Evolutionary conservation across 2,113 vertebrate genomes (phyloP), one percentile per base, ranked within the genome.

Genomic region (Dendropsophus ebraccatus): DNA sequence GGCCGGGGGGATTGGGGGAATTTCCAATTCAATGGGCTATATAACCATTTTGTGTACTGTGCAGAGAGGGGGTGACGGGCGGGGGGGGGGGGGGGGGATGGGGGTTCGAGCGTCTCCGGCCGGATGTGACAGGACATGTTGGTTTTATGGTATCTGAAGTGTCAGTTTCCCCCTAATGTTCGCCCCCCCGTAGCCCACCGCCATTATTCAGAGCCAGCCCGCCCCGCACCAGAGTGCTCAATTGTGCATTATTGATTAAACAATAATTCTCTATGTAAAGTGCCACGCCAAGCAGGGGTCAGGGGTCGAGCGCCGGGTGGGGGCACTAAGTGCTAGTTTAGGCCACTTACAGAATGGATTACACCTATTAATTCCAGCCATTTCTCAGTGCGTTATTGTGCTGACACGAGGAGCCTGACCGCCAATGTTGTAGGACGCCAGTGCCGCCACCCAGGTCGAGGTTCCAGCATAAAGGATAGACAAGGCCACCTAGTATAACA

Each of bases 11-110:
- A 8, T 3, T 41, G 49, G 28, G 25, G 49, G 11, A 13, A 88
- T 89, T 72, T 37, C 0, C 75, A 88, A 85, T 87, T 67, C 35
- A 84, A 85, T 92, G 91, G 91, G 37, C 54, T 56, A 16, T 83
- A 21, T 79, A 37, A 41, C 47, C 81, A 60, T 78, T 85, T 85
- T 21, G 73, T 80, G 41, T 58, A 84, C 25, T 62, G 56, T 30
- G 32, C n/a, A 76, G 8, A 83, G 78, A 56, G 8, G 56, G 25
- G 56, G 41, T n/a, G n/a, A n/a, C n/a, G n/a, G n/a, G n/a, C n/a
- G n/a, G n/a, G n/a, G n/a, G n/a, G n/a, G n/a, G n/a, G n/a, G n/a
- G n/a, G n/a, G n/a, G n/a, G n/a, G n/a, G n/a, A n/a, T n/a, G n/a
- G n/a, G n/a, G n/a, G n/a, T n/a, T n/a, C n/a, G n/a, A n/a, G n/a